Conservation (phyloP, 2,888 invertebrate species). For the Serrognathus titanus region DNA sequence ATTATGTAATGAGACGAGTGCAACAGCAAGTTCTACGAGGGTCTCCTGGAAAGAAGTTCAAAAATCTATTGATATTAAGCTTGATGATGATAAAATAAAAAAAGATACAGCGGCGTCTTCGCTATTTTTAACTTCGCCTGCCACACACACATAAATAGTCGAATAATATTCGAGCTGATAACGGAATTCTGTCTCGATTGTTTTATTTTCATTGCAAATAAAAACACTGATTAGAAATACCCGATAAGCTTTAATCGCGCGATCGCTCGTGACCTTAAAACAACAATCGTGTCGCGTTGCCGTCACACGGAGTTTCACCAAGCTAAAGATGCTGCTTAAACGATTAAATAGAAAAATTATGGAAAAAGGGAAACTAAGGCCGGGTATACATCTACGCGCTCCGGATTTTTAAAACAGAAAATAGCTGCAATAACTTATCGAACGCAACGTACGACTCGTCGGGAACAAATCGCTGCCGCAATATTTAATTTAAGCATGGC, state of each 20-base stretch:
- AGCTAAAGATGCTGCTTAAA: neutral
- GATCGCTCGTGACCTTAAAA: neutral
- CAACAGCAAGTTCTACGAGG: too few relatives aligned
- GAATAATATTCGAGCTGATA: too few relatives aligned
- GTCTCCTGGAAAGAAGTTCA: too few relatives aligned
- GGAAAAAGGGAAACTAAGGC: neutral
- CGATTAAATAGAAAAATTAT: neutral
- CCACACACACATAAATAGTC: too few relatives aligned
- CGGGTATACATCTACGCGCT: neutral
- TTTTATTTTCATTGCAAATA: neutral
- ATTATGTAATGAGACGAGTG: too few relatives aligned
- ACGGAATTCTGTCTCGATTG: too few relatives aligned
- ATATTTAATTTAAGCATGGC: conserved; percentile 48
- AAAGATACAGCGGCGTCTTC: too few relatives aligned
- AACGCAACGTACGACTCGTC: conserved; percentile 27
- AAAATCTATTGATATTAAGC: too few relatives aligned
- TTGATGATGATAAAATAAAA: too few relatives aligned
- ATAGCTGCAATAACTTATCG: neutral
- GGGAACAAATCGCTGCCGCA: conserved; percentile 37
- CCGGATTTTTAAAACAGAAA: neutral
- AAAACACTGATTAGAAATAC: neutral
- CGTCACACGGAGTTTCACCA: neutral
- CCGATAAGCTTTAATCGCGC: neutral
- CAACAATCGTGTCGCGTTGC: neutral
- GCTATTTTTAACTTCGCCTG: too few relatives aligned